Percentiles rank a stretch among this genome's conserved stretches.
phyloP scores from a whole-genome alignment of 2,888 invertebrate species.

The Tillus elongatus region DNA sequence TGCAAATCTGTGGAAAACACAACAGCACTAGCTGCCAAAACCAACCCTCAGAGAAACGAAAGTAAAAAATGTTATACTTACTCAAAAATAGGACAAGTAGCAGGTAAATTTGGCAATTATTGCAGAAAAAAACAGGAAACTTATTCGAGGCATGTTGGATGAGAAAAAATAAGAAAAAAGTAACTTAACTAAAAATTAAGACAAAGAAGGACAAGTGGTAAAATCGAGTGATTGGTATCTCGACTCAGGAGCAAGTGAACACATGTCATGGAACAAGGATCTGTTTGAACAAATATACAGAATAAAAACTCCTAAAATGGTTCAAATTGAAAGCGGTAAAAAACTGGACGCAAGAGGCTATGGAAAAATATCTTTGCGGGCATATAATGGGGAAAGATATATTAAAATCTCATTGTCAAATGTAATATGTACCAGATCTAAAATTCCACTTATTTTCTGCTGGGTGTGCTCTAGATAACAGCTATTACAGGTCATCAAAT shows the following conservation, averaged over 20 bases:
- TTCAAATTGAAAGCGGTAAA: not conserved
- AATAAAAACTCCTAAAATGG: too few species aligned
- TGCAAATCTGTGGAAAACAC: too few species aligned
- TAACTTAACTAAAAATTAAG: not conserved
- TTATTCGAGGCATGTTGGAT: too few species aligned
- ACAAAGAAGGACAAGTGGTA: not conserved
- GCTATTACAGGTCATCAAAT: slow-evolving; percentile 8
- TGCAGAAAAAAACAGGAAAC: not conserved
- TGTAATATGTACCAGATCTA: slow-evolving; percentile 6
- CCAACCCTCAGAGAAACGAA: too few species aligned
- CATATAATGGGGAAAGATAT: not conserved
- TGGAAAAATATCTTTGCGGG: too few species aligned
- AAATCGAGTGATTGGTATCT: slow-evolving; percentile 3
- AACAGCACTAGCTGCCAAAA: too few species aligned
- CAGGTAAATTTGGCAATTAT: not conserved
- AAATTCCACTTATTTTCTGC: slow-evolving; percentile 7
- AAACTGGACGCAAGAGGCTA: not conserved
- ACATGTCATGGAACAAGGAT: too few species aligned
- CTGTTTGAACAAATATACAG: too few species aligned
- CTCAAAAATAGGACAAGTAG: not conserved
- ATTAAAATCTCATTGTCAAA: slow-evolving; percentile 5
- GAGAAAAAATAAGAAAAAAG: slow-evolving; percentile 2
- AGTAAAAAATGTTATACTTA: slow-evolving; percentile 6
- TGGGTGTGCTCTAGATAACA: slow-evolving; percentile 7
- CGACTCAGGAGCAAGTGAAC: too few species aligned